Evolutionary conservation across 2,888 invertebrate species (phyloP).

Genomic region (Listrodromus nycthemerus): DNA sequence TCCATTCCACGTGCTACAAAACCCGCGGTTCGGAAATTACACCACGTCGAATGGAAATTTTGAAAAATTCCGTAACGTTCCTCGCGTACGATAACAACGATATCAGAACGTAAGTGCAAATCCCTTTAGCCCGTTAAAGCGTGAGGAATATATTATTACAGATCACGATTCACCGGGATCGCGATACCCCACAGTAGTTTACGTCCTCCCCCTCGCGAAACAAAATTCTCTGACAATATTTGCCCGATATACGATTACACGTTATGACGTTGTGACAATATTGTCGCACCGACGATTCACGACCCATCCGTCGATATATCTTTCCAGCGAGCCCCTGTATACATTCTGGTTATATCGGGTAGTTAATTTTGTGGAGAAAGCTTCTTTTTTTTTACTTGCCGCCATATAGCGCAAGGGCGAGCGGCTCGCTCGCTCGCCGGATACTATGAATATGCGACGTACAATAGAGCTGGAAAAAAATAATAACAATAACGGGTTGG

Average conservation of each 20-base stretch:
- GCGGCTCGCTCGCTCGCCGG: too few relatives aligned
- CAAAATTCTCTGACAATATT: constrained; percentile 64
- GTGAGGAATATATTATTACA: constrained; percentile 58
- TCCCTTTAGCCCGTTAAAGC: constrained; percentile 23
- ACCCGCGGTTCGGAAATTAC: too few relatives aligned
- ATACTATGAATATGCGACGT: not conserved
- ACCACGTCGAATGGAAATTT: too few relatives aligned
- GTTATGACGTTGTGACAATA: constrained; percentile 65
- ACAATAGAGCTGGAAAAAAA: constrained; percentile 4
- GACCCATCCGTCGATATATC: constrained; percentile 9
- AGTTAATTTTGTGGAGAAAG: constrained; percentile 13
- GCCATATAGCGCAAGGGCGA: not conserved
- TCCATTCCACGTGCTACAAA: too few relatives aligned
- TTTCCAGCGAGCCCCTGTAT: not conserved
- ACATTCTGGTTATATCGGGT: constrained; percentile 1
- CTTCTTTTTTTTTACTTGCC: not conserved
- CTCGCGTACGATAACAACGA: not conserved
- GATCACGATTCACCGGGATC: constrained; percentile 40
- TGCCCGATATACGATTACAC: constrained; percentile 63
- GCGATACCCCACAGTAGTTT: not conserved
- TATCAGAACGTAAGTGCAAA: not conserved
- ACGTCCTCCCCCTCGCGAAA: constrained; percentile 28
- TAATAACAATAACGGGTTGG: not conserved
- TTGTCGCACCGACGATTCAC: constrained; percentile 39
- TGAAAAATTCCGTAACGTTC: too few relatives aligned